Percentiles rank a stretch among this genome's conserved stretches.
These are phyloP conservation scores for Nymphalis c-album DNA, from an alignment of 2,888 invertebrate genomes.

Conservation along the genomic window DNA sequence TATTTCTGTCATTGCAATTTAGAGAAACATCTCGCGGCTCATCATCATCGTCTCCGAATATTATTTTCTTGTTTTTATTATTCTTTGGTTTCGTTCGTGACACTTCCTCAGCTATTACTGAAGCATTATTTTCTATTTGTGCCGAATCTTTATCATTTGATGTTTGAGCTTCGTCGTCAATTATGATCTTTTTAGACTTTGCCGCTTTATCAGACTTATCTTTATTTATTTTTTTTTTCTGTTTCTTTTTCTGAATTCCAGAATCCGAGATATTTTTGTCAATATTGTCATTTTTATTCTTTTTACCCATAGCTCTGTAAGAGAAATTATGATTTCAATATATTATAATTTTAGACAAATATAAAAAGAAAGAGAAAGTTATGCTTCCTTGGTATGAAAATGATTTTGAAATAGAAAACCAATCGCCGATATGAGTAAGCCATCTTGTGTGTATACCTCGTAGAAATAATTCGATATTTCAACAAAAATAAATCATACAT, in stretches of 20 bases:
- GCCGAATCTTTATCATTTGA: conserved; percentile 35
- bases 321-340: conserved; percentile 1
- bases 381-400: too few relatives aligned
- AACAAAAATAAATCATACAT: too few relatives aligned
- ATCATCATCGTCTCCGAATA: conserved; percentile 44
- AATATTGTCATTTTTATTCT: conserved; percentile 35
- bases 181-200: conserved; percentile 34
- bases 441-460: too few relatives aligned
- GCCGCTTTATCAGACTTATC: conserved; percentile 2
- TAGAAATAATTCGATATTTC: too few relatives aligned
- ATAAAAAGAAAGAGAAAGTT: too few relatives aligned
- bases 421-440: too few relatives aligned
- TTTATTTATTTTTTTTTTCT: background rate
- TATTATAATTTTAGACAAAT: too few relatives aligned
- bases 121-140: conserved; percentile 13
- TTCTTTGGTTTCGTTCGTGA: conserved; percentile 8
- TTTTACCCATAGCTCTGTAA: conserved; percentile 53
- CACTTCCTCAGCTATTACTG: conserved; percentile 8
- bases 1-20: conserved; percentile 27
- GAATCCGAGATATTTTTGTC: conserved; percentile 15
- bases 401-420: too few relatives aligned
- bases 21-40: conserved; percentile 40
- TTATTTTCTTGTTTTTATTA: conserved; percentile 46
- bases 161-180: conserved; percentile 33
- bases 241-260: conserved; percentile 23